A percentile compares a stretch with the other conserved stretches of the same genome.
These are phyloP conservation scores for Ispidina picta DNA, from an alignment of 2,797 vertebrate species.

Conservation along the genomic window DNA sequence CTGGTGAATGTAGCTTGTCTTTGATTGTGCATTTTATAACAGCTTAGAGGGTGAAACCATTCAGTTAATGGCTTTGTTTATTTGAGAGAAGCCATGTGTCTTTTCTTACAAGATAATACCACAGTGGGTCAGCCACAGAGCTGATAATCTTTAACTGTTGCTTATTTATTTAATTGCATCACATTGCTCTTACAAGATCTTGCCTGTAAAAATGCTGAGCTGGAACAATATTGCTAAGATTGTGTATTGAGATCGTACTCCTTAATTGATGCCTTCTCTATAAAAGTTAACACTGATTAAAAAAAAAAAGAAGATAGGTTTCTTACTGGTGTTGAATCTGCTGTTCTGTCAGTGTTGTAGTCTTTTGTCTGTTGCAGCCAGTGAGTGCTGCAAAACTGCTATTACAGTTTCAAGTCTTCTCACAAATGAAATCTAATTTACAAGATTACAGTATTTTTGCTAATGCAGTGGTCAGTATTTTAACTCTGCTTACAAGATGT, in stretches of 20 bases:
- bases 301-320: background rate
- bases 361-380: background rate
- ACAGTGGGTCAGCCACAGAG: background rate
- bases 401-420: background rate
- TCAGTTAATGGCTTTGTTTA: background rate
- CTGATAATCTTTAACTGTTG: background rate
- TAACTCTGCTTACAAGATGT: background rate
- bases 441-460: background rate
- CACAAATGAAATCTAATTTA: background rate
- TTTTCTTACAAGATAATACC: background rate
- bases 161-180: background rate
- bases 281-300: background rate
- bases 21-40: background rate
- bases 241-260: background rate
- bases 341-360: background rate
- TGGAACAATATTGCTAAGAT: background rate
- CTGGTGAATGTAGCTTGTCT: background rate
- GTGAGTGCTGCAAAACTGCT: background rate
- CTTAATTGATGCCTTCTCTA: background rate
- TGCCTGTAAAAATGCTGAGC: background rate
- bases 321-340: background rate
- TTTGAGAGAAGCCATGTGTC: background rate
- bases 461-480: background rate
- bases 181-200: background rate
- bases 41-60: background rate